Conservation (phyloP, 2,113 vertebrate species). For the Nibea coibor region DNA sequence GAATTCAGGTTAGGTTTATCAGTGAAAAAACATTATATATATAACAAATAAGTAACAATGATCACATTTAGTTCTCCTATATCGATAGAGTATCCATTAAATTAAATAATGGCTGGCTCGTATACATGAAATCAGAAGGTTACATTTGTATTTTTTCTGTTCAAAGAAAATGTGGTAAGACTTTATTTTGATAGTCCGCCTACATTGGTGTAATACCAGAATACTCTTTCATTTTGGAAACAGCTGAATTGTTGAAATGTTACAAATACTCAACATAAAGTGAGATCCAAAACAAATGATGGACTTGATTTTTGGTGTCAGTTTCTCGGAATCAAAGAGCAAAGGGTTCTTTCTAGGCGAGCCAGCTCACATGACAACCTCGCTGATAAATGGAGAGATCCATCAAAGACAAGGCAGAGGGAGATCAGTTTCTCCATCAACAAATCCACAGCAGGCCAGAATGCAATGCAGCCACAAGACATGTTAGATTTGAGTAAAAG, state of each 20-base stretch:
- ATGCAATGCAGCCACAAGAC: neutral
- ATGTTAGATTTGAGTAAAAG: neutral
- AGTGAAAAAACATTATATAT: neutral
- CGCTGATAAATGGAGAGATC: neutral
- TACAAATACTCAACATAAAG: too few relatives aligned
- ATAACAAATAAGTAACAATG: too few relatives aligned
- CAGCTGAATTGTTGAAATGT: too few relatives aligned
- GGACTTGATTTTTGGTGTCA: neutral
- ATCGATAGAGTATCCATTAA: too few relatives aligned
- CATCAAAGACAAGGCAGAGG: neutral
- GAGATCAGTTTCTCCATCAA: neutral
- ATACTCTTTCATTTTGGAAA: too few relatives aligned
- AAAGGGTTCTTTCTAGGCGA: neutral
- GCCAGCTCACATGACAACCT: neutral
- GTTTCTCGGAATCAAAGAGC: neutral
- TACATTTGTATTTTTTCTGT: too few relatives aligned
- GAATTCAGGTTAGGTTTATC: neutral
- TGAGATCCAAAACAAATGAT: neutral
- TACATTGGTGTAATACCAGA: too few relatives aligned
- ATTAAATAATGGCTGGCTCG: too few relatives aligned
- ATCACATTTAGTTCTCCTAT: too few relatives aligned
- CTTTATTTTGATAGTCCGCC: too few relatives aligned
- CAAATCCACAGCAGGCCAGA: neutral
- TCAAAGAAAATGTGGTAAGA: too few relatives aligned
- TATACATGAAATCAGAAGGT: too few relatives aligned